Percentiles rank a stretch among this genome's conserved stretches.
Evolutionary conservation across 2,113 vertebrate genomes (phyloP).

Genomic region (Thamnaconus septentrionalis): DNA sequence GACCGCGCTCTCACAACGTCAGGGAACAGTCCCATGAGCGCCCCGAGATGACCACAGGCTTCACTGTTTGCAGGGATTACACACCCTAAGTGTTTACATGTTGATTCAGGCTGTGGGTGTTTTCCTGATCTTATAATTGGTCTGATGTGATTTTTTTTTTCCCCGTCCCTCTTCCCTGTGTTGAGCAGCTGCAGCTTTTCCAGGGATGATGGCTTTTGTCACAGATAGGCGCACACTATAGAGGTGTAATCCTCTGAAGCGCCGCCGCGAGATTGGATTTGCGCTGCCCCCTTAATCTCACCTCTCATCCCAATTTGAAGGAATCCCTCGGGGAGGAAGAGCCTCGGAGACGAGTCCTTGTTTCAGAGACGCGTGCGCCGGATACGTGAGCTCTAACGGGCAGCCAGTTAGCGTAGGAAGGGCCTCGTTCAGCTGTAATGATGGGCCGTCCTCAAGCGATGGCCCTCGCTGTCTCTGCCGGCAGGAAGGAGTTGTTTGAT

Average conservation of each 20-base stretch:
- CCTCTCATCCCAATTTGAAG: constrained; percentile 17
- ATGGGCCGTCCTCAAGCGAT: constrained; percentile 2
- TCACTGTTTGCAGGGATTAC: constrained; percentile 2
- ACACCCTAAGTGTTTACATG: background rate
- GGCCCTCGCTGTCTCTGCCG: constrained; percentile 6
- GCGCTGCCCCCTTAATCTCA: constrained; percentile 12
- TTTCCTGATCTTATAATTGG: no score
- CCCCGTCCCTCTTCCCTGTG: no score
- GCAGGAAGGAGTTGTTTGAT: constrained; percentile 9
- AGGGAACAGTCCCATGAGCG: background rate
- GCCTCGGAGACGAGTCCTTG: background rate
- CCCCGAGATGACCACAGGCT: background rate
- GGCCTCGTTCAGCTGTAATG: constrained; percentile 20
- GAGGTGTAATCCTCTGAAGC: constrained; percentile 30
- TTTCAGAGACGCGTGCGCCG: background rate
- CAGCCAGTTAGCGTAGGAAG: constrained; percentile 1
- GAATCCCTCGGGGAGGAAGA: constrained; percentile 9
- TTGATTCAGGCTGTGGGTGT: no score
- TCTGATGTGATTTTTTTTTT: no score
- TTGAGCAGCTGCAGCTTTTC: background rate
- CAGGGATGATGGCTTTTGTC: constrained; percentile 4
- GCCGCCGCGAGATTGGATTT: constrained; percentile 36
- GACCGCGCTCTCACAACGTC: constrained; percentile 13
- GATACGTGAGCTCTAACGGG: background rate
- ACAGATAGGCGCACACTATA: constrained; percentile 19